Percentiles rank a stretch among this genome's conserved stretches.
These are phyloP conservation scores for Synaphobranchus kaupii DNA, from an alignment of 2,797 vertebrate species.

Conservation along the genomic window DNA sequence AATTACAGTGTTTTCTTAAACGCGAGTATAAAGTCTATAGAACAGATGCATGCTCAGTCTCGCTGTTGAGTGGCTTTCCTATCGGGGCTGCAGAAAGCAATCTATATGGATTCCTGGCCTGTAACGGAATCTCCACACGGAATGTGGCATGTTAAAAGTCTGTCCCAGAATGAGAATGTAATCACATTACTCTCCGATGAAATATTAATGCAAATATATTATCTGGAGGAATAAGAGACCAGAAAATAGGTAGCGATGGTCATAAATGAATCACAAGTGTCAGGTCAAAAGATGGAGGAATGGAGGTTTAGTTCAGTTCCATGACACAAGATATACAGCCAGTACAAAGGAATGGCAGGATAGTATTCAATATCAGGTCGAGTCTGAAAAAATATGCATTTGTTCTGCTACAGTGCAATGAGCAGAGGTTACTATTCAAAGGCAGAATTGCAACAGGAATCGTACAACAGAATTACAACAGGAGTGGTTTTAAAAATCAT, in stretches of 20 bases:
- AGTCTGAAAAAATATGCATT: background rate
- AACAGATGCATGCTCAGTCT: conserved; percentile 54
- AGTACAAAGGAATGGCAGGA: background rate
- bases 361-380: background rate
- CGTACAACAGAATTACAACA: background rate
- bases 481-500: background rate
- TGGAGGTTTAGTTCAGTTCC: background rate
- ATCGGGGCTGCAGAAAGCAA: conserved; percentile 62
- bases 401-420: background rate
- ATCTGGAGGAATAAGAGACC: conserved; percentile 76
- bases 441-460: background rate
- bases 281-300: conserved; percentile 58
- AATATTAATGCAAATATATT: conserved; percentile 83
- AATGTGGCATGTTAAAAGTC: conserved; percentile 54
- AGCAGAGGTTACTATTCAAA: background rate
- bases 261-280: conserved; percentile 79
- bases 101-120: conserved; percentile 59
- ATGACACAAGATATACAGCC: background rate
- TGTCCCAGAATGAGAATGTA: conserved; percentile 76
- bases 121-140: conserved; percentile 66
- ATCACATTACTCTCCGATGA: conserved; percentile 83
- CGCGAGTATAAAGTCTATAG: conserved; percentile 61
- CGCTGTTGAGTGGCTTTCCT: conserved; percentile 54
- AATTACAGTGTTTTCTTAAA: conserved; percentile 53
- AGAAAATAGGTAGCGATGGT: conserved; percentile 71